A percentile compares a stretch with the other conserved stretches of the same genome.
These are phyloP conservation scores for Drosophila yooni DNA, from an alignment of 2,888 invertebrate species.

Conservation along the genomic window DNA sequence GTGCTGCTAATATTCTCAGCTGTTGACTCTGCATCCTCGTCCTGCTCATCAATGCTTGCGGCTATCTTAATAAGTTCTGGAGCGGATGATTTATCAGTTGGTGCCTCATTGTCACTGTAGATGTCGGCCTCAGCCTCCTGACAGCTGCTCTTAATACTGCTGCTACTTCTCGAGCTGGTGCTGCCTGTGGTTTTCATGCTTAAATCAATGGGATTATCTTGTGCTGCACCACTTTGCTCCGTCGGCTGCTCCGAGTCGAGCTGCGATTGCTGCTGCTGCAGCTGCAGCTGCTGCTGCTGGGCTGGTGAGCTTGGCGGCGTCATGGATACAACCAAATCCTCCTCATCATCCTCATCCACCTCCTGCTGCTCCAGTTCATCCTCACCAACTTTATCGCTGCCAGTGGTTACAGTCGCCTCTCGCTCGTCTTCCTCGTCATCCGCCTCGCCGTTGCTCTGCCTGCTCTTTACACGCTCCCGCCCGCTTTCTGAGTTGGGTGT, in stretches of 20 bases:
- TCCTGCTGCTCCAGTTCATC: conserved; percentile 42
- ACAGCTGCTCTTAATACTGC: conserved; percentile 66
- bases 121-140: conserved; percentile 62
- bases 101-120: conserved; percentile 62
- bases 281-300: conserved; percentile 73
- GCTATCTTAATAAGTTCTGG: background rate
- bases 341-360: conserved; percentile 85
- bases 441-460: conserved; percentile 77
- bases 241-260: background rate
- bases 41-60: conserved; percentile 1
- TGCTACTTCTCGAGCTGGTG: conserved; percentile 74
- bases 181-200: conserved; percentile 89
- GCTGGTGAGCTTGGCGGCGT: conserved; percentile 86
- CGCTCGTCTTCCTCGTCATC: conserved; percentile 52
- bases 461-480: conserved; percentile 74
- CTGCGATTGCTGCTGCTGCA: conserved; percentile 58
- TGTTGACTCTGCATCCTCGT: background rate
- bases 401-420: background rate
- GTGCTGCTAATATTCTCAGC: conserved; percentile 34
- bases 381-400: conserved; percentile 33
- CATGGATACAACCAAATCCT: conserved; percentile 86
- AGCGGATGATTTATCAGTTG: conserved; percentile 6
- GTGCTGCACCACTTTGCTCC: conserved; percentile 61
- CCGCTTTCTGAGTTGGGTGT: conserved; percentile 84
- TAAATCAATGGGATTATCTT: conserved; percentile 92